Percentiles rank a stretch among this genome's conserved stretches.
phyloP scores from a whole-genome alignment of 2,113 vertebrate species.

The Isichthys henryi region DNA sequence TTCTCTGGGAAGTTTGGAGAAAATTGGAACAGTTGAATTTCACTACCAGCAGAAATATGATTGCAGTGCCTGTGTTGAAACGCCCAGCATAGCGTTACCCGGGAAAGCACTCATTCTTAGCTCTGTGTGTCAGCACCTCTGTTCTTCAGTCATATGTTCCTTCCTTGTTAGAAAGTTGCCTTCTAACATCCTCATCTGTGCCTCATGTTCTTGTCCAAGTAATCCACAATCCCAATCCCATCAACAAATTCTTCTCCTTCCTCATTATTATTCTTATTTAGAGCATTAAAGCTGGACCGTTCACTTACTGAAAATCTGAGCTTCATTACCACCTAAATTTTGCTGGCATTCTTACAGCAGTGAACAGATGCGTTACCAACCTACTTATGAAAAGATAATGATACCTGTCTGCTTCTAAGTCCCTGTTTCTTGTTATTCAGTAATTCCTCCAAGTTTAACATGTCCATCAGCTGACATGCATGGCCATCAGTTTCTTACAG shows the following conservation, averaged over 20 bases:
- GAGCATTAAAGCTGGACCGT: neutral
- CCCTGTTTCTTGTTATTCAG: neutral
- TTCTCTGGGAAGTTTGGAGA: neutral
- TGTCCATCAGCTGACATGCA: neutral
- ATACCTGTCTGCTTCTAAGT: neutral
- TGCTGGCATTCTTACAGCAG: neutral
- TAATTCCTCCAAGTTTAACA: neutral
- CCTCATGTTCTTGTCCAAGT: neutral
- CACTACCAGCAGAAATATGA: neutral
- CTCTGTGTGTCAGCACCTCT: neutral
- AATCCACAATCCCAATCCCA: neutral
- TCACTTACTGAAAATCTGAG: neutral
- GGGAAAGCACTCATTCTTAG: neutral
- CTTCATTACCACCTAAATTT: neutral
- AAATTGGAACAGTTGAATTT: conserved; percentile 9
- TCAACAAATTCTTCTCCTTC: neutral
- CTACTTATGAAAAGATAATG: neutral
- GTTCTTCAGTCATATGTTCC: neutral
- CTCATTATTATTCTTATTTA: neutral
- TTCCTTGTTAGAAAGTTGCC: neutral
- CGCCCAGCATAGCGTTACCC: neutral
- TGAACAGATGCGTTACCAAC: neutral
- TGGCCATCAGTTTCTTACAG: neutral
- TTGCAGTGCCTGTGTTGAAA: neutral
- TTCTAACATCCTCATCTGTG: neutral